These are phyloP conservation scores for Picus viridis DNA, from an alignment of 2,797 vertebrate species.

Conservation along the genomic window DNA sequence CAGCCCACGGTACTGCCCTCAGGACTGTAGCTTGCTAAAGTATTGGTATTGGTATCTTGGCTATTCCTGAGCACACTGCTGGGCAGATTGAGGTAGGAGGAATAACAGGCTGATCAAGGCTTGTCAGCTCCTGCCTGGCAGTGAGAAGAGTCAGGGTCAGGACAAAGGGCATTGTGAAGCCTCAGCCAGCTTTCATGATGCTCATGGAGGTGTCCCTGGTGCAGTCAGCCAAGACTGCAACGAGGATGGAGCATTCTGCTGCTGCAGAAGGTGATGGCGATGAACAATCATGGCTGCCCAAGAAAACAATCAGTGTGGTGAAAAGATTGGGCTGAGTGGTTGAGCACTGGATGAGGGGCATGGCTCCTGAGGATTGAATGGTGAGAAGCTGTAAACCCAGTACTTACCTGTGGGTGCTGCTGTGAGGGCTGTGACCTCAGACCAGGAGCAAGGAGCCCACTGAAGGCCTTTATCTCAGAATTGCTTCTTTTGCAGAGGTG, in stretches of 20 bases:
- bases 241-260: background rate
- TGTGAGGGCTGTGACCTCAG: background rate
- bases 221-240: background rate
- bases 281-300: background rate
- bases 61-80: background rate
- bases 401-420: background rate
- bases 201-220: background rate
- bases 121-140: background rate
- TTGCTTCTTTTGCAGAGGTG: conserved; percentile 61
- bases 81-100: background rate
- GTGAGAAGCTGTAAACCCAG: background rate
- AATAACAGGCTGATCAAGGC: background rate
- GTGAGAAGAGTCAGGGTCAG: background rate
- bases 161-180: background rate
- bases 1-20: conserved; percentile 72
- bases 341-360: background rate
- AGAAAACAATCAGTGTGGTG: background rate
- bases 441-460: fast-evolving
- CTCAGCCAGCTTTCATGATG: background rate
- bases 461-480: background rate
- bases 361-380: background rate
- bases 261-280: background rate
- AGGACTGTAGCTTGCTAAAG: background rate
- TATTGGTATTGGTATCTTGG: background rate
- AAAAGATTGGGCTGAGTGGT: background rate